Evolutionary conservation across 2,888 invertebrate species (phyloP).

Genomic region (Orthonychiurus folsomi): DNA sequence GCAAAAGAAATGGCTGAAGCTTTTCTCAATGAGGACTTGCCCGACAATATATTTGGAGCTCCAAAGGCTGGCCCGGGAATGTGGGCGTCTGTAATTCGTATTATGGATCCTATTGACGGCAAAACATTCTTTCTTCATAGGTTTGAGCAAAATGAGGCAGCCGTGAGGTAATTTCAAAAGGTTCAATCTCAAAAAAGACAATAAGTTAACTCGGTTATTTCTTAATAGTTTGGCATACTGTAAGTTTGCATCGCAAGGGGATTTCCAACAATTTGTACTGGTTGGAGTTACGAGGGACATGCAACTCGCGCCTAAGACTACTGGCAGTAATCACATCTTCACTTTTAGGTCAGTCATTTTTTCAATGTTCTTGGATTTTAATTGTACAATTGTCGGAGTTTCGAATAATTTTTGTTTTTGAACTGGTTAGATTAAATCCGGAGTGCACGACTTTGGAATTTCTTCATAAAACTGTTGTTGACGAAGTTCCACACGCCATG

Average conservation of each 20-base stretch:
- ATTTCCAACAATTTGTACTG: constrained; percentile 57
- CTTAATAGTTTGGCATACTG: constrained; percentile 60
- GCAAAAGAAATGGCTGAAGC: constrained; percentile 97
- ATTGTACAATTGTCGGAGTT: neutral
- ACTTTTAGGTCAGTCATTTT: constrained; percentile 67
- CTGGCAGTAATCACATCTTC: constrained; percentile 73
- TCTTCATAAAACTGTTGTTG: constrained; percentile 84
- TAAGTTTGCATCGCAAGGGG: constrained; percentile 61
- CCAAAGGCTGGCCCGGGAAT: constrained; percentile 88
- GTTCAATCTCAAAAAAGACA: neutral
- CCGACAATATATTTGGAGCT: constrained; percentile 88
- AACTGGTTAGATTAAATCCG: constrained; percentile 51
- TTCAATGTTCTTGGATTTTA: neutral
- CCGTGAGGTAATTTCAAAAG: constrained; percentile 56
- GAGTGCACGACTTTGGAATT: constrained; percentile 80
- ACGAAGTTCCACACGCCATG: constrained; percentile 82
- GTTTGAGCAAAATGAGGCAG: constrained; percentile 93
- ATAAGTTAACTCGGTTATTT: constrained; percentile 12
- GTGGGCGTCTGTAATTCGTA: constrained; percentile 87
- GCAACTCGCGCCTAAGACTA: constrained; percentile 75
- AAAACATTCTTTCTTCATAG: constrained; percentile 67
- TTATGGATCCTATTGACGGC: constrained; percentile 76
- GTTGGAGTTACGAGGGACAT: constrained; percentile 88
- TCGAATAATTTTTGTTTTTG: constrained; percentile 3
- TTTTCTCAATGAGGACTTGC: constrained; percentile 85